Evolutionary conservation across 2,113 vertebrate genomes (phyloP), one percentile per base, ranked within the genome.

Genomic region (Carassius auratus): DNA sequence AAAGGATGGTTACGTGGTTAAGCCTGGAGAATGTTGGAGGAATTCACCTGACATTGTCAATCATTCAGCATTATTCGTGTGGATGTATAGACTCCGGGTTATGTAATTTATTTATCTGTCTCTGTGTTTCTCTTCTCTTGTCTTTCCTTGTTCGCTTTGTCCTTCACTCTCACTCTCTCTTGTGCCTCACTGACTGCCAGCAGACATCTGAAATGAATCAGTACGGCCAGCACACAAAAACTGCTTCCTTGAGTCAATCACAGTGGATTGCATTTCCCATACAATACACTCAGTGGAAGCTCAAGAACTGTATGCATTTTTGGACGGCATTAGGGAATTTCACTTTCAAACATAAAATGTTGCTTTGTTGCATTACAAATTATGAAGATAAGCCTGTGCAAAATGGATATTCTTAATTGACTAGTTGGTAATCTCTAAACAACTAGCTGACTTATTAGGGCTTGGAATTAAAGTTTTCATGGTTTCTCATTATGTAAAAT

Each of bases 81-180:
- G 52, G 48, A 38, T 23, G 62, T 57, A 66, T 38, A 15, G 48
- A 33, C 21, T 19, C 45, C 61, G n/a, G 50, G 61, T 66, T 69
- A 78, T 42, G 62, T 19, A 30, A 78, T 66, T 85, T 64, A 66
- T 14, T 66, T 69, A 30, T 76, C 33, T 59, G n/a, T 30, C 50
- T 48, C n/a, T 73, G 19, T 45, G 8, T 48, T 57, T 42, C 76
- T 71, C 76, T 79, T 78, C 84, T 81, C 15, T 80, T 48, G 38
- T 74, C 38, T 73, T 73, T 23, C 5, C 38, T 23, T 74, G 71
- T 48, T 74, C 21, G 5, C 13, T 74, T 12, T 74, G 42, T 74
- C 21, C 38, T 9, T 77, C 62, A 59, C 23, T 61, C 48, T 77
- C 15, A 71, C 4, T 81, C 45, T 76, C 10, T 19, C 19, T 52